Percentiles rank a stretch among this genome's conserved stretches.
These are phyloP conservation scores for Odontomachus brunneus DNA, from an alignment of 1,140 invertebrate species.

Conservation along the genomic window DNA sequence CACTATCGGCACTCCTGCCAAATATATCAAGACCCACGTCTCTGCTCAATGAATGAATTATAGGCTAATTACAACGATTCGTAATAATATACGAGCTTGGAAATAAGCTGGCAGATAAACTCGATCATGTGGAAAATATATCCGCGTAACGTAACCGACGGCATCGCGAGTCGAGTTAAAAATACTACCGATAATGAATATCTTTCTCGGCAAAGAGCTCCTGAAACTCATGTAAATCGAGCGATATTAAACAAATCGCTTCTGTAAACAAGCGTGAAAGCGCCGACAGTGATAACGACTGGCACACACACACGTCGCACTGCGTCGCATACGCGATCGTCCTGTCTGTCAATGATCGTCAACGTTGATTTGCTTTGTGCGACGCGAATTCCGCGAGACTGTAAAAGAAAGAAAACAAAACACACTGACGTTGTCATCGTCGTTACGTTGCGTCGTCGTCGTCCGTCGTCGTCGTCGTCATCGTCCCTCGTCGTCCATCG, in stretches of 20 bases:
- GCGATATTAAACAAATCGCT: background rate
- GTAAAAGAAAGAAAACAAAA: conserved; percentile 20
- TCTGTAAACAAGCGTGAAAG: background rate
- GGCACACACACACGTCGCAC: background rate
- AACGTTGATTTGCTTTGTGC: background rate
- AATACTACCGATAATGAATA: conserved; percentile 13
- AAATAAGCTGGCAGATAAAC: background rate
- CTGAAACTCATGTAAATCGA: background rate
- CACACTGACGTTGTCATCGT: background rate
- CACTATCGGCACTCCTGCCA: background rate
- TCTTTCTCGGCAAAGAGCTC: background rate
- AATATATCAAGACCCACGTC: background rate
- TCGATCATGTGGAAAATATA: background rate
- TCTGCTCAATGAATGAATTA: background rate
- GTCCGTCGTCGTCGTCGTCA: no score
- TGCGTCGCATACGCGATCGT: conserved; percentile 15
- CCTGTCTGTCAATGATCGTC: conserved; percentile 7
- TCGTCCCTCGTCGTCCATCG: no score
- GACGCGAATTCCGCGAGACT: background rate
- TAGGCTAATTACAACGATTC: conserved; percentile 9
- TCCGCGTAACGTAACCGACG: background rate
- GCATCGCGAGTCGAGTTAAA: background rate
- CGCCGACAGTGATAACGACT: background rate
- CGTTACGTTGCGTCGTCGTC: no score
- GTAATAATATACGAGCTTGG: background rate